A percentile compares a stretch with the other conserved stretches of the same genome.
phyloP scores from a whole-genome alignment of 2,113 vertebrate genomes.

The Corvus hawaiiensis region DNA sequence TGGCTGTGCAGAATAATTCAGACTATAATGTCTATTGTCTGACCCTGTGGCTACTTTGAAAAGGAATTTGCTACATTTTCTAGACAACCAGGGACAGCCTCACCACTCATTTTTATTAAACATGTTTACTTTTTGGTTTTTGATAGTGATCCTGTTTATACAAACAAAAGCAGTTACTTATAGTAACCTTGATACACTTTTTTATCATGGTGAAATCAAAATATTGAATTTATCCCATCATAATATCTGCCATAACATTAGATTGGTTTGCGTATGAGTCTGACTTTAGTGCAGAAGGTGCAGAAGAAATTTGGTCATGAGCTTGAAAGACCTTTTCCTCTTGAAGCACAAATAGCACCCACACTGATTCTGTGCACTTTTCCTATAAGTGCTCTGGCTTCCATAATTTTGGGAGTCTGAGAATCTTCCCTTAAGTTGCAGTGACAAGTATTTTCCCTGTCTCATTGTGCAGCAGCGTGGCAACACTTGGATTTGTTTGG shows the following conservation, averaged over 20 bases:
- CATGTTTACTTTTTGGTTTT: slow-evolving; percentile 17
- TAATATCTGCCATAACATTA: slow-evolving; percentile 41
- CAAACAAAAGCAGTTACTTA: neutral
- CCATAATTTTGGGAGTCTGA: neutral
- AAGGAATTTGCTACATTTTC: neutral
- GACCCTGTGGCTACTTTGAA: neutral
- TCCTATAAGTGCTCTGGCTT: neutral
- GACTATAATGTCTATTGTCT: neutral
- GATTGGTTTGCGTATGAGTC: slow-evolving; percentile 1
- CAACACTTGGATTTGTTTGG: neutral
- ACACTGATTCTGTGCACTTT: neutral
- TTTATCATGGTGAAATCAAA: slow-evolving; percentile 26
- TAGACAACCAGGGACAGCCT: neutral
- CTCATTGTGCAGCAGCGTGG: neutral
- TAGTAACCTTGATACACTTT: slow-evolving; percentile 7
- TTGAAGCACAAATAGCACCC: neutral
- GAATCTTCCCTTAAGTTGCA: neutral
- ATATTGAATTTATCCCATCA: slow-evolving; percentile 32
- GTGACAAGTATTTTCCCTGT: neutral
- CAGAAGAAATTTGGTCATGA: neutral
- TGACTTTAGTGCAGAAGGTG: neutral
- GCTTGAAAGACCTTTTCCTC: neutral
- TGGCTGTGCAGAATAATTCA: neutral
- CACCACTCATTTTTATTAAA: neutral
- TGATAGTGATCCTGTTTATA: neutral